phyloP scores from a whole-genome alignment of 1,140 invertebrate genomes.

The Argopecten irradians region DNA sequence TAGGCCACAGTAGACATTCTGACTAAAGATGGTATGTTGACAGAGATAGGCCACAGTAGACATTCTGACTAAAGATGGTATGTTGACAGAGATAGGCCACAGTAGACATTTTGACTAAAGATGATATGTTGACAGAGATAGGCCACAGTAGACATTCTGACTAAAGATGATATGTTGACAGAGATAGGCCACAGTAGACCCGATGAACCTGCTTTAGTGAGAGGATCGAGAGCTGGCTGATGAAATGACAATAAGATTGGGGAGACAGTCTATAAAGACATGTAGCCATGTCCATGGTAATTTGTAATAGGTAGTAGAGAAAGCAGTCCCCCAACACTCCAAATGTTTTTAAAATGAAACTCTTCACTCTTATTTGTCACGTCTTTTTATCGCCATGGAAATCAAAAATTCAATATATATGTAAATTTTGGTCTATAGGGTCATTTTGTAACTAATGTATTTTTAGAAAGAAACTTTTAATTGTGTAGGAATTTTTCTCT shows the following conservation, averaged over 20 bases:
- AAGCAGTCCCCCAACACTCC: neutral
- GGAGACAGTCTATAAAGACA: neutral
- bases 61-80: no score
- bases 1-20: no score
- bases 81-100: no score
- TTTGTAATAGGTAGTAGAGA: neutral
- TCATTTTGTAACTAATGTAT: slow-evolving; percentile 18
- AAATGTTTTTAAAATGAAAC: slow-evolving; percentile 23
- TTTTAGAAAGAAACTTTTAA: slow-evolving; percentile 23
- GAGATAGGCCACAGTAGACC: no score
- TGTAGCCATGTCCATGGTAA: slow-evolving; percentile 5
- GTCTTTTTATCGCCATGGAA: slow-evolving; percentile 16
- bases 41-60: no score
- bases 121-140: neutral
- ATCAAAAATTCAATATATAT: slow-evolving; percentile 24
- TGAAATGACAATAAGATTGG: neutral
- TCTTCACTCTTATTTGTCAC: slow-evolving; percentile 17
- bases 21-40: no score
- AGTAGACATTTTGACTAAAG: no score
- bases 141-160: no score
- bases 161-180: no score
- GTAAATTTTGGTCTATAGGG: neutral
- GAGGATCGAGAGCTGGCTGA: neutral
- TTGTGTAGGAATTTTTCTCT: neutral
- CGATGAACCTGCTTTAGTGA: no score